Evolutionary conservation across 2,797 vertebrate genomes (phyloP).

Genomic region (Ptychadena robeensis): DNA sequence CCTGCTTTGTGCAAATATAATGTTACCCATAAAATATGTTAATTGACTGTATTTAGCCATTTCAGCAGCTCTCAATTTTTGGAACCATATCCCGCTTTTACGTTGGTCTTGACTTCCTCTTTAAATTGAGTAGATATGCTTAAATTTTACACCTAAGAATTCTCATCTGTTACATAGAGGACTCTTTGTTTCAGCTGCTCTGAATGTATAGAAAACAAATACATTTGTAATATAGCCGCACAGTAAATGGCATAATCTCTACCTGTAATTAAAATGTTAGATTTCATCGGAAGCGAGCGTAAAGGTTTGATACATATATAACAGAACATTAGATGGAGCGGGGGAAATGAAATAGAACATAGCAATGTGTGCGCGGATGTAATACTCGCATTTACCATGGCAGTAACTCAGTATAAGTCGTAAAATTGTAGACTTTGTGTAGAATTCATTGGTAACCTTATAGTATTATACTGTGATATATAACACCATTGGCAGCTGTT

Average conservation of each 20-base stretch:
- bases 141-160: neutral
- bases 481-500: slow-evolving; percentile 46
- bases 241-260: neutral
- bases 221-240: neutral
- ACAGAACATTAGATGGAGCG: neutral
- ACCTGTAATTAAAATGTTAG: neutral
- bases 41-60: too few species aligned
- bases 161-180: neutral
- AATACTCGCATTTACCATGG: slow-evolving; percentile 14
- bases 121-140: neutral
- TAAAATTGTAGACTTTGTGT: slow-evolving; percentile 50
- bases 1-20: too few species aligned
- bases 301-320: neutral
- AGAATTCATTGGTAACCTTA: slow-evolving; percentile 51
- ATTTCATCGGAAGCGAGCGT: neutral
- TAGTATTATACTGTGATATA: slow-evolving; percentile 48
- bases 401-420: slow-evolving; percentile 39
- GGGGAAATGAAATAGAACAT: slow-evolving; percentile 9
- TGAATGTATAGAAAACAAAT: neutral
- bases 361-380: neutral
- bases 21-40: too few species aligned
- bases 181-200: neutral
- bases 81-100: neutral
- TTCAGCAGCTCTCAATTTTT: neutral
- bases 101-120: neutral